Evolutionary conservation across 2,113 vertebrate species (phyloP), one percentile per base, ranked within the genome.

Genomic region (Nansenia antarctica): DNA sequence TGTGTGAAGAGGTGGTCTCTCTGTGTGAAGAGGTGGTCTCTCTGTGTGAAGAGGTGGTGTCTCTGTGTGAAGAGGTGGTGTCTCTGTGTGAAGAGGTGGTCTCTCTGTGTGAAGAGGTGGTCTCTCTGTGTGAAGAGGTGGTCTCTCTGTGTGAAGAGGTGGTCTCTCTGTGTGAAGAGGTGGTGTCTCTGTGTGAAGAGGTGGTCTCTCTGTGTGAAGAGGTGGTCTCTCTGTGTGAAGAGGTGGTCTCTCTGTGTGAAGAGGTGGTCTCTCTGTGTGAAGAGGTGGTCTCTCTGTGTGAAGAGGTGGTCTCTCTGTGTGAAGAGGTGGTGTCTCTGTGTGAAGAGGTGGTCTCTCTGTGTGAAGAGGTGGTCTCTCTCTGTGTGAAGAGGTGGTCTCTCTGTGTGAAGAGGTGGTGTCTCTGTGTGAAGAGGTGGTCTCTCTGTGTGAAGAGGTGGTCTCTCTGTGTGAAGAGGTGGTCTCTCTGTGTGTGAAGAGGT

Each of bases 91-190:
- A 72, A 76, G 66, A n/a, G n/a, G n/a, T n/a, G n/a, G n/a, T n/a
- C n/a, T n/a, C n/a, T n/a, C n/a, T n/a, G n/a, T 80, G 82, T 82
- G 74, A 73, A 72, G 72, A 72, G 53, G 20, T 72, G 65, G 42
- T 69, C n/a, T n/a, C 72, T 35, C 62, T 34, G 45, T 68, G 53
- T 67, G 73, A 72, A 76, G 66, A n/a, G n/a, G n/a, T n/a, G n/a
- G n/a, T n/a, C n/a, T n/a, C n/a, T n/a, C n/a, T n/a, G n/a, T 80
- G 82, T 82, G 74, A 73, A 72, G 72, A 72, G 53, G 20, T 72
- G 65, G 42, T 69, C n/a, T n/a, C 72, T 35, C 62, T 34, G 45
- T 68, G 53, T 67, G 73, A 72, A 76, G 66, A n/a, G n/a, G n/a
- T n/a, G n/a, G n/a, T n/a, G n/a, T n/a, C n/a, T n/a, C n/a, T n/a